These are phyloP conservation scores for Mystacornis crossleyi DNA, from an alignment of 2,113 vertebrate species.

Conservation along the genomic window DNA sequence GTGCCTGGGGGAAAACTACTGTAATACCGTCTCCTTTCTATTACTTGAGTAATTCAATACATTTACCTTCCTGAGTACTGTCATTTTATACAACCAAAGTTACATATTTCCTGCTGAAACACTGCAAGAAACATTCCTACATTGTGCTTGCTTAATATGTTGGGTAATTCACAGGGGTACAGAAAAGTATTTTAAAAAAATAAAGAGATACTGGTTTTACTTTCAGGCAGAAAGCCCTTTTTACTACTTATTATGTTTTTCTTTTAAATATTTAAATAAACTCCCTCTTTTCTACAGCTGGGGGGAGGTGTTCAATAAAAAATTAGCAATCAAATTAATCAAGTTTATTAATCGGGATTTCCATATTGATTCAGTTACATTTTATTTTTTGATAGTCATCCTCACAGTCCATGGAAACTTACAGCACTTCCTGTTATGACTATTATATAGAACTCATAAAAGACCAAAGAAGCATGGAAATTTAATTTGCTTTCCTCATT, in stretches of 20 bases:
- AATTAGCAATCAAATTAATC: neutral
- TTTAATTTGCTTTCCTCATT: neutral
- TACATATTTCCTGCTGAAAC: conserved; percentile 13
- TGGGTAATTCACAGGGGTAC: neutral
- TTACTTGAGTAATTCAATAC: conserved; percentile 10
- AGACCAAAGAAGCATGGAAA: neutral
- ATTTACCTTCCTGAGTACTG: neutral
- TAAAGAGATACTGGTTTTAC: neutral
- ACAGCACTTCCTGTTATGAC: neutral
- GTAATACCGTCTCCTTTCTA: neutral
- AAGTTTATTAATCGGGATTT: neutral
- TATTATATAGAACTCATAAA: neutral
- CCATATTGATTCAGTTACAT: neutral
- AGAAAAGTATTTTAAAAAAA: neutral
- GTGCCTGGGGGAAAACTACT: conserved; percentile 5
- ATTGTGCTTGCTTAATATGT: neutral
- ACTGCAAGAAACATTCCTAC: neutral
- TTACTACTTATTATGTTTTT: neutral
- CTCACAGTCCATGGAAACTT: neutral
- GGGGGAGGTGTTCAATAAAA: neutral
- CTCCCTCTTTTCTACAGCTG: neutral
- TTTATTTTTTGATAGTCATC: neutral
- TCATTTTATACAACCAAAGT: neutral
- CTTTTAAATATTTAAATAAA: neutral
- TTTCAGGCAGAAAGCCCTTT: neutral